These are phyloP conservation scores for Delia radicum DNA, from an alignment of 1,140 invertebrate species.

Conservation along the genomic window DNA sequence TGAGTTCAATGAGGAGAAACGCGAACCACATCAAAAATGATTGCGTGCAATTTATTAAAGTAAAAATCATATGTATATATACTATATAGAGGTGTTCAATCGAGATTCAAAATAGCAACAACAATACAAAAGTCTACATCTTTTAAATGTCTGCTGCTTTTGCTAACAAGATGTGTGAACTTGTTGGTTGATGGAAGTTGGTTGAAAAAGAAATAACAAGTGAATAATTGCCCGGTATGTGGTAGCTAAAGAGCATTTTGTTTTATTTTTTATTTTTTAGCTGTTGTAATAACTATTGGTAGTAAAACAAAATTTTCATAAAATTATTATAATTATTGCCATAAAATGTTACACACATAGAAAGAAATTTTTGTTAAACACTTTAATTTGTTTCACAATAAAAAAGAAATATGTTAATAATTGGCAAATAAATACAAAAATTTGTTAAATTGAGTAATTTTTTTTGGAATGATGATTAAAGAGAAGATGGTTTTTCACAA, in stretches of 20 bases:
- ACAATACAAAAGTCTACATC: neutral
- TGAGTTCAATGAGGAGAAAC: neutral
- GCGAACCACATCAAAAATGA: neutral
- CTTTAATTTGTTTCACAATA: neutral
- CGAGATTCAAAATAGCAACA: neutral
- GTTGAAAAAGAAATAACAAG: neutral
- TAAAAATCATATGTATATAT: neutral
- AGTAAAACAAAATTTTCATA: neutral
- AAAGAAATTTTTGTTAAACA: neutral
- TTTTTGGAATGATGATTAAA: too few species aligned
- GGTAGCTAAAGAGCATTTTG: constrained; percentile 4
- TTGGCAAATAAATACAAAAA: neutral
- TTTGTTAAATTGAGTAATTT: neutral
- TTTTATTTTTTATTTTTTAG: neutral
- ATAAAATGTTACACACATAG: too few species aligned
- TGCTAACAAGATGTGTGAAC: constrained; percentile 18
- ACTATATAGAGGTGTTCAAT: neutral
- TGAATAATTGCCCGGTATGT: constrained; percentile 17
- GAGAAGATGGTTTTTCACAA: too few species aligned
- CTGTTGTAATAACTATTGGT: neutral
- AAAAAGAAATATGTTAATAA: neutral
- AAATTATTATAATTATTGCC: neutral
- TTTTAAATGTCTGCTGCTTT: neutral
- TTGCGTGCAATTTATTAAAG: constrained; percentile 18
- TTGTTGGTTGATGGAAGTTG: constrained; percentile 9